phyloP scores from a whole-genome alignment of 2,888 invertebrate genomes.

The Allolobophora icterica region DNA sequence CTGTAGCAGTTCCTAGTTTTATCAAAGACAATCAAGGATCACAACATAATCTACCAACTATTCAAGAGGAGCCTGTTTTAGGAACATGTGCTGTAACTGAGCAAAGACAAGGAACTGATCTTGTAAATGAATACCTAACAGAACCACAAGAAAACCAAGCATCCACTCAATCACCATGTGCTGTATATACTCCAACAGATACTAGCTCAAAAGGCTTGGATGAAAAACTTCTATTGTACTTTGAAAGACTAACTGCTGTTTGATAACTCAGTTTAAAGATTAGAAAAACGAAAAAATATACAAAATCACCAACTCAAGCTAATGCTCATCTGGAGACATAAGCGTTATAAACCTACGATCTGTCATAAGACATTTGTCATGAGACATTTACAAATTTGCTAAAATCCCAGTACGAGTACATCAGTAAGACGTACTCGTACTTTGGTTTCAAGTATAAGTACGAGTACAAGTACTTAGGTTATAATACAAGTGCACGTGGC shows the following conservation, averaged over 20 bases:
- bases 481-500: too few species aligned
- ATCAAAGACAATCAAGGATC: not conserved
- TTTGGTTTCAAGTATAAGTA: too few species aligned
- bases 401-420: too few species aligned
- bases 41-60: not conserved
- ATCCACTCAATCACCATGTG: not conserved
- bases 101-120: not conserved
- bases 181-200: not conserved
- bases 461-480: too few species aligned
- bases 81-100: not conserved
- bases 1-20: not conserved
- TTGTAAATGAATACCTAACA: not conserved
- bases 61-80: not conserved
- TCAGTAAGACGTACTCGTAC: too few species aligned
- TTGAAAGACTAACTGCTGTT: conserved; percentile 7
- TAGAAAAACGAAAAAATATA: too few species aligned
- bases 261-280: not conserved
- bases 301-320: too few species aligned
- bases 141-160: not conserved
- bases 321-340: too few species aligned
- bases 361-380: too few species aligned
- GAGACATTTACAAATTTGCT: too few species aligned
- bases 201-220: not conserved
- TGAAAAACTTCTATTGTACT: conserved; percentile 18
- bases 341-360: too few species aligned